Conservation (phyloP, 64 coral and sea anemone genomes). For the Montipora efflorescens region DNA sequence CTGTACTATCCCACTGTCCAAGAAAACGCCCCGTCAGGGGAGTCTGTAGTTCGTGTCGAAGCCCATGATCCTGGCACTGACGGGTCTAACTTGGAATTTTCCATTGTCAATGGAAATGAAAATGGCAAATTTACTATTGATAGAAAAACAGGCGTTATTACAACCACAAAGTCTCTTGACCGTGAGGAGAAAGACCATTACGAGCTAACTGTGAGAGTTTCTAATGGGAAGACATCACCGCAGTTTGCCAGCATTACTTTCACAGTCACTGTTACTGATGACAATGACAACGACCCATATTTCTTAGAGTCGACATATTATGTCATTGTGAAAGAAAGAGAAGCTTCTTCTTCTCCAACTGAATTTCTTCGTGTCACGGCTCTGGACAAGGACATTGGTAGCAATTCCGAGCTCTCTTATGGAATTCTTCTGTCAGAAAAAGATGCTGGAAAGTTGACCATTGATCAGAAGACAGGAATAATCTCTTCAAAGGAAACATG, state of each 20-base stretch:
- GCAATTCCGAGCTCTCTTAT: constrained; percentile 76
- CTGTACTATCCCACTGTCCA: constrained; percentile 78
- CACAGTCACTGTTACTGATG: constrained; percentile 76
- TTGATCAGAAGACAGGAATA: constrained; percentile 69
- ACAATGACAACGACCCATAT: constrained; percentile 75
- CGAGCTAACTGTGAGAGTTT: constrained; percentile 63
- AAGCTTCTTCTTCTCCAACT: background rate
- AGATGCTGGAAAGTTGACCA: constrained; percentile 35
- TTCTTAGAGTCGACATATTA: constrained; percentile 51
- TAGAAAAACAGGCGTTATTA: constrained; percentile 69
- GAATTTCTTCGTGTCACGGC: constrained; percentile 61
- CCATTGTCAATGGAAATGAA: constrained; percentile 76
- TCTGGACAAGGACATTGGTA: constrained; percentile 68
- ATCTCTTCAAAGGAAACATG: constrained; percentile 66
- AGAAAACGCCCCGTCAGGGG: constrained; percentile 60
- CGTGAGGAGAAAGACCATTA: constrained; percentile 50
- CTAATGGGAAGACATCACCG: constrained; percentile 55
- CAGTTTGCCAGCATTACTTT: constrained; percentile 67
- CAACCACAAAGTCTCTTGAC: constrained; percentile 67
- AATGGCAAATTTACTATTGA: constrained; percentile 74
- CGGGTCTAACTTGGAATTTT: constrained; percentile 74
- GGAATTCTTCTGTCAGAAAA: constrained; percentile 43
- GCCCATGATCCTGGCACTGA: constrained; percentile 81
- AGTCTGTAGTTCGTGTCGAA: constrained; percentile 66
- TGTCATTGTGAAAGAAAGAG: constrained; percentile 39